Evolutionary conservation across 2,797 vertebrate species (phyloP).

Genomic region (Eulemur rubriventer): DNA sequence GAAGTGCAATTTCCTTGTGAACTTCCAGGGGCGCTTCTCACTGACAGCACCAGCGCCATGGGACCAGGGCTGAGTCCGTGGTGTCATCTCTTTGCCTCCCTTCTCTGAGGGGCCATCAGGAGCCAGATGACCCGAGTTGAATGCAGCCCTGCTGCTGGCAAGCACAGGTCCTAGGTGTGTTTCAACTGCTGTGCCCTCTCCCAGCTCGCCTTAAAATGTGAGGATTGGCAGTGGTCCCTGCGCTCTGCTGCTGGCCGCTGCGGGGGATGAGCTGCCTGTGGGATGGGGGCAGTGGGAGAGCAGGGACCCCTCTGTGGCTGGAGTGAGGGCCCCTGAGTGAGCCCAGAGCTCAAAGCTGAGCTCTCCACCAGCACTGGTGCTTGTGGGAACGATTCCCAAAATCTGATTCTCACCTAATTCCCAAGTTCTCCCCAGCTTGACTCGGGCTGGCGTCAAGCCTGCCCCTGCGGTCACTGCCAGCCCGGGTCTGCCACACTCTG

Average conservation of each 20-base stretch:
- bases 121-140: background rate
- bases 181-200: background rate
- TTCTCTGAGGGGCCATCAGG: background rate
- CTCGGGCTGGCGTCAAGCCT: background rate
- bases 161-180: background rate
- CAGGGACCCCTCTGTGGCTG: background rate
- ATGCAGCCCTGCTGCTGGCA: background rate
- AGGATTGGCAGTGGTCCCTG: background rate
- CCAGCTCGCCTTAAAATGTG: background rate
- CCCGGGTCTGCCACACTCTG: background rate
- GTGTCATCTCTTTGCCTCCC: background rate
- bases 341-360: background rate
- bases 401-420: background rate
- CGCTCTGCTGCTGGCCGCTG: background rate
- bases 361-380: background rate
- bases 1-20: background rate
- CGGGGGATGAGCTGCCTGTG: background rate
- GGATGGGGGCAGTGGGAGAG: rapidly evolving
- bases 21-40: background rate
- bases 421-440: background rate
- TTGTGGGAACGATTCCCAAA: background rate
- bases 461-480: background rate
- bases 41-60: background rate
- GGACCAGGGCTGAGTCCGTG: too few species aligned
- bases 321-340: background rate